Evolutionary conservation across 1,140 invertebrate genomes (phyloP), one percentile per base, ranked within the genome.

Genomic region (Halyomorpha halys): DNA sequence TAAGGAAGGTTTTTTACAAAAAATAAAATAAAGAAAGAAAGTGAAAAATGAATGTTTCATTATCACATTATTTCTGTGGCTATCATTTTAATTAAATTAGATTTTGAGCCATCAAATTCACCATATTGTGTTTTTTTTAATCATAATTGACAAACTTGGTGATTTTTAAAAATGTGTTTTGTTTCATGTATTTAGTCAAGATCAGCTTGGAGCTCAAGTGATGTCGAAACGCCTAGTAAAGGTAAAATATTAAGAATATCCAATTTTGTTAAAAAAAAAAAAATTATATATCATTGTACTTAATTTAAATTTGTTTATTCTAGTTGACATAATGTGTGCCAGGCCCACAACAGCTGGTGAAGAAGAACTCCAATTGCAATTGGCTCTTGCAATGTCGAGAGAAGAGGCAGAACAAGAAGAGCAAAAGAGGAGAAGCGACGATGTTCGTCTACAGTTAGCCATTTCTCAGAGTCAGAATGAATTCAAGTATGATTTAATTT

Each of bases 401-500:
- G 97, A 99, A 76, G 97, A 99, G 79, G 94, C 95, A 27, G 96
- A 99, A 72, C 88, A 96, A 74, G 94, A 98, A 72, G 90, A 97
- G 76, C 86, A 94, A 70, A 85, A 93, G 74, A 81, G 91, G 59
- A 84, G 91, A 66, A 91, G 89, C 70, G 94, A 98, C 75, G 94
- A 96, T 74, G 88, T 98, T 56, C 82, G 94, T 69, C 80, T 98
- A 66, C 91, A 97, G 76, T 81, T 98, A 74, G 95, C 93, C 0
- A 79, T 97, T 49, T 91, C 89, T 73, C 91, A 96, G 78, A 94
- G 90, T 75, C 85, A 94, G 76, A 87, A 94, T 75, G 90, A 94
- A 75, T 90, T 90, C 72, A 87, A 87, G 85, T 88, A 73, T 78
- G 79, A 75, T 44, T 19, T 45, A 64, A n/a, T 39, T 39, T 39